A percentile compares a stretch with the other conserved stretches of the same genome.
Conservation (phyloP, 1,140 invertebrate species). For the Calycopis cecrops region DNA sequence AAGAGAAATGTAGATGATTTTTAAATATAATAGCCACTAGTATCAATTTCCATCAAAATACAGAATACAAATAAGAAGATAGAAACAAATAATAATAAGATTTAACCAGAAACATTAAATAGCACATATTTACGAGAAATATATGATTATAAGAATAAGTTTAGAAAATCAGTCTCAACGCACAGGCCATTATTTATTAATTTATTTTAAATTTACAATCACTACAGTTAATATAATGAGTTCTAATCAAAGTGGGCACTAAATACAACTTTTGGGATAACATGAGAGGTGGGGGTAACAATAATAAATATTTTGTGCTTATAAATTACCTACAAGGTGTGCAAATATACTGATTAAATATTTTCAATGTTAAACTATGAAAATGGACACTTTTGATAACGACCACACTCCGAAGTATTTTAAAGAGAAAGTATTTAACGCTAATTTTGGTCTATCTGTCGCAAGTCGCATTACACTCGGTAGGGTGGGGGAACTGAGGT, state of each 20-base stretch:
- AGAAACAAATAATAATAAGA: conserved; percentile 1
- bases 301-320: too few species aligned
- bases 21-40: too few species aligned
- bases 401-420: too few species aligned
- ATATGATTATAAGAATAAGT: conserved; percentile 42
- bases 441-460: too few species aligned
- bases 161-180: conserved; percentile 76
- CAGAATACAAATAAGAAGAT: too few species aligned
- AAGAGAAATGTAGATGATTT: too few species aligned
- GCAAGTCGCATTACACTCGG: too few species aligned
- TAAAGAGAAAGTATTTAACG: too few species aligned
- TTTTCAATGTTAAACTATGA: neutral
- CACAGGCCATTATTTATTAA: conserved; percentile 72
- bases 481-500: too few species aligned
- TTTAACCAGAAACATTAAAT: conserved; percentile 9
- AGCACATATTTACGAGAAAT: conserved; percentile 17
- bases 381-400: neutral
- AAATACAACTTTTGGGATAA: too few species aligned
- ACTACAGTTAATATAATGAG: conserved; percentile 23
- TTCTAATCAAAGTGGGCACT: too few species aligned
- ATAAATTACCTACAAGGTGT: neutral
- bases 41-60: neutral
- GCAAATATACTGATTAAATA: neutral
- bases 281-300: too few species aligned
- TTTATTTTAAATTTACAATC: conserved; percentile 45